Evolutionary conservation across 2,113 vertebrate species (phyloP), one percentile per base, ranked within the genome.

Genomic region (Gobius niger): DNA sequence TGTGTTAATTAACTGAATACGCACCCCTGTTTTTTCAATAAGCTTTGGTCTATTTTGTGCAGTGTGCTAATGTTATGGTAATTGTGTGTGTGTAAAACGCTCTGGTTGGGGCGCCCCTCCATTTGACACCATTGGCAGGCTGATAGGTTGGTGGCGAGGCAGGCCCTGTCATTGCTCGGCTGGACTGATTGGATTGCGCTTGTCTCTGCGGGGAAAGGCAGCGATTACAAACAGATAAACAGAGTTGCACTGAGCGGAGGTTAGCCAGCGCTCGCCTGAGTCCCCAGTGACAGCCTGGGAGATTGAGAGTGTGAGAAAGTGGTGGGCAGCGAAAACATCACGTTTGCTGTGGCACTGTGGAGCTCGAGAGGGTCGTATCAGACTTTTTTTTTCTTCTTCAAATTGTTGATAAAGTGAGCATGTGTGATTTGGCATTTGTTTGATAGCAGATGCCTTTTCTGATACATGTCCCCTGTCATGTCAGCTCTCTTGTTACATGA

Each of bases 211-310:
- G 85, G 80, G 84, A 86, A 87, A 89, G 82, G 75, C 67, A 81
- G 82, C 76, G 78, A 89, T 90, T 87, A 83, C 82, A 83, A 84
- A 90, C 81, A 85, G 84, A 88, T 89, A 86, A 87, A 90, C 78
- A 85, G 77, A 87, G 82, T 77, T 77, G 80, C 81, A 86, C 78
- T 77, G 71, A 70, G 78, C 81, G 73, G 86, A 73, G 59, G 65
- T 69, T 63, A 77, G 82, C 81, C 83, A 83, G 66, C 69, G 60
- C 62, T 44, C 80, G 77, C 76, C 67, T 7, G 63, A 83, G 76
- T 87, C 85, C 82, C 79, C 64, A 44, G 77, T 77, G 85, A 87
- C 84, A 79, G 75, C n/a, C 74, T 65, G 49, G 56, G 74, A 82
- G 81, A 84, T 82, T 85, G 82, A 78, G 82, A 80, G 85, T 75